Evolutionary conservation across 2,113 vertebrate genomes (phyloP), one percentile per base, ranked within the genome.

Genomic region (Odontophorus gujanensis): DNA sequence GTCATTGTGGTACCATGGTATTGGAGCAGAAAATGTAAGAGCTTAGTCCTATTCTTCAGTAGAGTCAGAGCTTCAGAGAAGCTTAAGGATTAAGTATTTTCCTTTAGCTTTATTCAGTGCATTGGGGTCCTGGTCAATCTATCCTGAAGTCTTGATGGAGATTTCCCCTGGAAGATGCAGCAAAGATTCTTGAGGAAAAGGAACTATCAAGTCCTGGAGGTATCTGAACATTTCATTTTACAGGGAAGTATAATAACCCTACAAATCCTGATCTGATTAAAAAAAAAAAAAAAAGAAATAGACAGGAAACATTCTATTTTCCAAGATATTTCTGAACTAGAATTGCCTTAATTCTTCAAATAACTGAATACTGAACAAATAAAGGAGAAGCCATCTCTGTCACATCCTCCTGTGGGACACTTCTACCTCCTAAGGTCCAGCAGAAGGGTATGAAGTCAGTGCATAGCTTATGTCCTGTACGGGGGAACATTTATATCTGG

Each of bases 391-490:
- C 67, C 4, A n/a, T 7, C 8, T n/a, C 25, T 38, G 22, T 25
- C 10, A 53, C 12, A 21, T 53, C 13, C 6, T 72, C n/a, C 48
- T 92, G 50, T 8, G 53, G 55, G 26, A 59, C 18, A 32, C 1
- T 5, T 81, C 88, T 36, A 30, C 42, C 59, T 15, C 89, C 15
- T 30, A 51, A 86, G 26, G 67, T 25, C 22, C 32, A n/a, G 21
- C 8, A 72, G 58, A 89, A 72, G 7, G 81, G 43, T 95, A 93
- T 53, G 51, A 87, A 81, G 20, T 4, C 65, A 76, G 10, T 32
- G n/a, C 9, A 12, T 26, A 72, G 9, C 59, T 8, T 5, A 2
- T 50, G 26, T 6, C 5, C 28, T 81, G 3, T 30, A 5, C 34
- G 65, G 55, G 51, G 9, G 43, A 88, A 34, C 6, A 30, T 66